Conservation (phyloP, 2,888 invertebrate species). For the Rhogogaster chlorosoma region DNA sequence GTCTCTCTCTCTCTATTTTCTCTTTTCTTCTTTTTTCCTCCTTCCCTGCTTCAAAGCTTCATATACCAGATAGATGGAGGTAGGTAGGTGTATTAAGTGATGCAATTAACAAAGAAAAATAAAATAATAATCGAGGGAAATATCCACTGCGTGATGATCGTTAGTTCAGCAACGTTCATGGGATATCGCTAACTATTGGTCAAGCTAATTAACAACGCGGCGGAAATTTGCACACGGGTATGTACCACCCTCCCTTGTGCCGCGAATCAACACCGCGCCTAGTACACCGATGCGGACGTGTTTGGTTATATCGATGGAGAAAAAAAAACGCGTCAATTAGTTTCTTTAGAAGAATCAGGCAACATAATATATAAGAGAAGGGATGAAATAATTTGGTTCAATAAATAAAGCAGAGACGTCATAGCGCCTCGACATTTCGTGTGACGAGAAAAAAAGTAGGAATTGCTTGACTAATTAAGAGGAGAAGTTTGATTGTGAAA, state of each 20-base stretch:
- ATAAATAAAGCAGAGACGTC: not conserved
- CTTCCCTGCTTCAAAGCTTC: not conserved
- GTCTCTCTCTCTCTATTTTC: no score
- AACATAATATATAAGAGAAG: not conserved
- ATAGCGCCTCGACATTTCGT: not conserved
- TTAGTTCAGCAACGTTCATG: not conserved
- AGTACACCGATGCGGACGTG: not conserved
- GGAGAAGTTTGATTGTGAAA: not conserved
- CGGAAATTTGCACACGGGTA: conserved; percentile 18
- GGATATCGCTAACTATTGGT: conserved; percentile 18
- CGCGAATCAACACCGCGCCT: not conserved
- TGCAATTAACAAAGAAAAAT: not conserved
- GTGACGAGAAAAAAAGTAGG: not conserved
- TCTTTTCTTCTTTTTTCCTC: not conserved
- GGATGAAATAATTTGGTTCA: not conserved
- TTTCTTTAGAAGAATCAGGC: not conserved
- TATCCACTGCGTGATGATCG: not conserved
- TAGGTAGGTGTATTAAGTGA: not conserved
- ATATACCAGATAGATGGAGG: not conserved
- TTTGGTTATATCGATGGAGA: not conserved
- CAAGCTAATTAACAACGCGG: conserved; percentile 44
- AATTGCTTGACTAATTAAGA: not conserved
- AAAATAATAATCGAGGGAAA: not conserved
- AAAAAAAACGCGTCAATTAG: not conserved
- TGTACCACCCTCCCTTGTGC: not conserved